These are phyloP conservation scores for Pseudanteris insignis DNA, from an alignment of 2,888 invertebrate genomes.

Conservation along the genomic window DNA sequence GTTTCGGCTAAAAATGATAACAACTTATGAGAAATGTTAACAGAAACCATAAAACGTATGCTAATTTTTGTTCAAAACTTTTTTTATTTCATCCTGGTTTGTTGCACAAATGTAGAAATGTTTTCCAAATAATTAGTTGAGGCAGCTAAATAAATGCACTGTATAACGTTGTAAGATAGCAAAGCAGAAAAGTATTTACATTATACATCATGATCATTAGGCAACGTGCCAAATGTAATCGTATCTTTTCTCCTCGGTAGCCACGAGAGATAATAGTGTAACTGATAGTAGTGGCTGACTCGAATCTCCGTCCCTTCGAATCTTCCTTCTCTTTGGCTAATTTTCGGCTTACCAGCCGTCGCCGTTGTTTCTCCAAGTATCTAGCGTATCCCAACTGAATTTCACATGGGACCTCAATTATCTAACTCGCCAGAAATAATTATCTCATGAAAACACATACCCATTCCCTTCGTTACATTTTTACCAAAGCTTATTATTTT, in stretches of 20 bases:
- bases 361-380: slow-evolving; percentile 50
- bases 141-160: slow-evolving; percentile 1
- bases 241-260: slow-evolving; percentile 52
- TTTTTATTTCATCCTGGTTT: too few species aligned
- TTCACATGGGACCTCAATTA: slow-evolving; percentile 40
- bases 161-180: slow-evolving; percentile 25
- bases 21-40: too few species aligned
- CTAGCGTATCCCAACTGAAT: slow-evolving; percentile 45
- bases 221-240: slow-evolving; percentile 44
- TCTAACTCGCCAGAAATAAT: slow-evolving; percentile 40
- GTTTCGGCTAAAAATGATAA: too few species aligned
- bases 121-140: too few species aligned
- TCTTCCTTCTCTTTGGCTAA: slow-evolving; percentile 56
- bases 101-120: too few species aligned
- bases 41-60: too few species aligned
- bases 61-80: too few species aligned
- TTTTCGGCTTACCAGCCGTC: slow-evolving; percentile 64
- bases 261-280: slow-evolving; percentile 63
- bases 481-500: slow-evolving; percentile 19
- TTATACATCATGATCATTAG: slow-evolving; percentile 41
- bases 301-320: slow-evolving; percentile 53
- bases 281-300: slow-evolving; percentile 65
- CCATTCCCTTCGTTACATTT: slow-evolving; percentile 28
- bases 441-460: slow-evolving; percentile 34
- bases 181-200: slow-evolving; percentile 27